Evolutionary conservation across 2,797 vertebrate genomes (phyloP).

Genomic region (Cetoscarus ocellatus): DNA sequence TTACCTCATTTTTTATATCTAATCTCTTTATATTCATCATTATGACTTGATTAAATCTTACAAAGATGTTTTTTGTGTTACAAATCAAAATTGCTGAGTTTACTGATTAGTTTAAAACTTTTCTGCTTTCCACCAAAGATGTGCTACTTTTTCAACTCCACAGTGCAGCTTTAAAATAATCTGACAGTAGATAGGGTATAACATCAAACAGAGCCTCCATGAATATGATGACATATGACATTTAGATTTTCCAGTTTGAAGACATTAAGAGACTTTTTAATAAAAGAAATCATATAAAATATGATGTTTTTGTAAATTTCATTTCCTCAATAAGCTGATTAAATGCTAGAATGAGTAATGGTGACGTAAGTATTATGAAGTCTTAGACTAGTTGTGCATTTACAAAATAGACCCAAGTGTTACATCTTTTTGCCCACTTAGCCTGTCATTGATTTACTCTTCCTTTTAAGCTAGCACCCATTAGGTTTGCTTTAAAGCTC

Average conservation of each 20-base stretch:
- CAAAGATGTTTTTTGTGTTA: constrained; percentile 4
- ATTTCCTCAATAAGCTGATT: not conserved
- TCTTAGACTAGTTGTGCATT: constrained; percentile 39
- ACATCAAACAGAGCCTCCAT: constrained; percentile 13
- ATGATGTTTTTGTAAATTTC: not conserved
- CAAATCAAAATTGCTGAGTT: not conserved
- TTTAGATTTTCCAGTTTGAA: not conserved
- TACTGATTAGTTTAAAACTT: constrained; percentile 21
- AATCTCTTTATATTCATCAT: not conserved
- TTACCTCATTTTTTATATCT: constrained; percentile 9
- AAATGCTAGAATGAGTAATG: constrained; percentile 6
- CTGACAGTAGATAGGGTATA: constrained; percentile 29
- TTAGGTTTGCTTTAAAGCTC: constrained; percentile 71
- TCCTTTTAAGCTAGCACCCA: constrained; percentile 68
- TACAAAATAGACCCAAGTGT: constrained; percentile 53
- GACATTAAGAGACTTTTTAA: constrained; percentile 5
- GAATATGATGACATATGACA: constrained; percentile 15
- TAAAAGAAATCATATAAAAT: not conserved
- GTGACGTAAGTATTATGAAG: constrained; percentile 39
- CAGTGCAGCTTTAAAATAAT: constrained; percentile 26
- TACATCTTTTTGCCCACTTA: constrained; percentile 65
- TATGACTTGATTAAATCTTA: constrained; percentile 8
- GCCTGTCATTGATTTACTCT: constrained; percentile 71
- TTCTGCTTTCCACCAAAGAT: constrained; percentile 20
- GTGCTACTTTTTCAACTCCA: constrained; percentile 25